Evolutionary conservation across 2,888 invertebrate species (phyloP).

Genomic region (Yponomeuta evonymella): DNA sequence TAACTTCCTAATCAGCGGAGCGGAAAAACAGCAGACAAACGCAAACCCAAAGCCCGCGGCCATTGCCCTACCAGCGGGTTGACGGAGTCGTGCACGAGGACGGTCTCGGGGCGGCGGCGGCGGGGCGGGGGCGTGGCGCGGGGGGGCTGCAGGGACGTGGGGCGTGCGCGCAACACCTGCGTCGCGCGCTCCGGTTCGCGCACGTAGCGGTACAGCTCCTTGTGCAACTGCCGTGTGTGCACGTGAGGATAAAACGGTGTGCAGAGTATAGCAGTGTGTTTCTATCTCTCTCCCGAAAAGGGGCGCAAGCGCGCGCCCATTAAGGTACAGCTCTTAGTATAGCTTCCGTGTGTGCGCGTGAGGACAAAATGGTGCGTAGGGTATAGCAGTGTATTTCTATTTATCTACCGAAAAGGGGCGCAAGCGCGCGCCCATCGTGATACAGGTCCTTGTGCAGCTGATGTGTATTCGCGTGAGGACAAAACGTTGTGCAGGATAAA

Average conservation of each 20-base stretch:
- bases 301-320: constrained; percentile 35
- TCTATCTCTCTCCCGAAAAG: too few relatives aligned
- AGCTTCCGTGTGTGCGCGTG: constrained; percentile 40
- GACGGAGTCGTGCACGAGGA: constrained; percentile 44
- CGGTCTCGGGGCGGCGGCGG: constrained; percentile 42
- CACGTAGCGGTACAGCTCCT: constrained; percentile 52
- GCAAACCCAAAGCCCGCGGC: background rate
- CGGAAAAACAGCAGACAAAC: background rate
- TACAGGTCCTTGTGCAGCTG: constrained; percentile 53
- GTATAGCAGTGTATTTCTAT: too few relatives aligned
- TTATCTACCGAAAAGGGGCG: too few relatives aligned
- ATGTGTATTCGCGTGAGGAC: constrained; percentile 15
- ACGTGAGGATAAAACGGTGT: background rate
- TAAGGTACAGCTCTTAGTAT: constrained; percentile 58
- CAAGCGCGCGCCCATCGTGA: too few relatives aligned
- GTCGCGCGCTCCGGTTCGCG: constrained; percentile 30
- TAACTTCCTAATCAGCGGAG: background rate
- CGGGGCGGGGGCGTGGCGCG: constrained; percentile 27
- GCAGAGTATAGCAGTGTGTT: too few relatives aligned
- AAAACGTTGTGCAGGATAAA: too few relatives aligned
- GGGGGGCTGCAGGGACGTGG: constrained; percentile 42
- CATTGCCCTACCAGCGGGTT: constrained; percentile 38
- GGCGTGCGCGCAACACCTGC: constrained; percentile 30
- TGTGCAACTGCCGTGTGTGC: constrained; percentile 52
- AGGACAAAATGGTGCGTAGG: background rate